Conservation (phyloP, 1,140 invertebrate genomes). For the Diachasma alloeum region DNA sequence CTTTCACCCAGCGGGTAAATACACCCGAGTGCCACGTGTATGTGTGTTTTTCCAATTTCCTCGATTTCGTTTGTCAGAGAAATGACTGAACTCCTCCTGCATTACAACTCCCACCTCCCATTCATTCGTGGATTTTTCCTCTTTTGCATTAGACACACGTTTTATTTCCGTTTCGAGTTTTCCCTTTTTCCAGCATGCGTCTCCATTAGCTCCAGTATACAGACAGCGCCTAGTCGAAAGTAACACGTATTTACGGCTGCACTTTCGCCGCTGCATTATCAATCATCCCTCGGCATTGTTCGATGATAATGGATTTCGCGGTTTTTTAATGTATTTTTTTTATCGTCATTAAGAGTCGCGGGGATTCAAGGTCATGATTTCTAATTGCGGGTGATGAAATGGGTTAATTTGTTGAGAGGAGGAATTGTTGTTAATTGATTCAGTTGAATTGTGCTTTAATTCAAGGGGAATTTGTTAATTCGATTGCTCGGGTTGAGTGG, state of each 20-base stretch:
- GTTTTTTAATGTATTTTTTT: background rate
- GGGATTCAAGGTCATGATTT: background rate
- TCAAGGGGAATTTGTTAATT: too few relatives aligned
- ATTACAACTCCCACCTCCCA: background rate
- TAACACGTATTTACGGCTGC: conserved; percentile 5
- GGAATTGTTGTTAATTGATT: too few relatives aligned
- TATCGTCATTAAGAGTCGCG: background rate
- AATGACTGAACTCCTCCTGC: background rate
- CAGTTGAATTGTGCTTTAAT: too few relatives aligned
- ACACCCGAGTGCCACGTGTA: background rate
- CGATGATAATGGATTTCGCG: background rate
- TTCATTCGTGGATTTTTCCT: background rate
- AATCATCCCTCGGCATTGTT: conserved; percentile 7
- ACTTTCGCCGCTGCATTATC: conserved; percentile 19
- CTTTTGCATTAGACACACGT: background rate
- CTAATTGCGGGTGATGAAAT: background rate
- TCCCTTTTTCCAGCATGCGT: conserved; percentile 1
- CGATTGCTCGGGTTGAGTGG: too few relatives aligned
- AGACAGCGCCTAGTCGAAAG: conserved; percentile 3
- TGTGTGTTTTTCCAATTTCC: conserved; percentile 6
- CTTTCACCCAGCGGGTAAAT: conserved; percentile 21
- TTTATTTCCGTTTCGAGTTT: conserved; percentile 6
- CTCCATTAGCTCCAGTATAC: background rate
- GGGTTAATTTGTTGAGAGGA: too few relatives aligned
- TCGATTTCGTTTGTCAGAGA: background rate